phyloP scores from a whole-genome alignment of 2,113 vertebrate species.

The Scomber scombrus region DNA sequence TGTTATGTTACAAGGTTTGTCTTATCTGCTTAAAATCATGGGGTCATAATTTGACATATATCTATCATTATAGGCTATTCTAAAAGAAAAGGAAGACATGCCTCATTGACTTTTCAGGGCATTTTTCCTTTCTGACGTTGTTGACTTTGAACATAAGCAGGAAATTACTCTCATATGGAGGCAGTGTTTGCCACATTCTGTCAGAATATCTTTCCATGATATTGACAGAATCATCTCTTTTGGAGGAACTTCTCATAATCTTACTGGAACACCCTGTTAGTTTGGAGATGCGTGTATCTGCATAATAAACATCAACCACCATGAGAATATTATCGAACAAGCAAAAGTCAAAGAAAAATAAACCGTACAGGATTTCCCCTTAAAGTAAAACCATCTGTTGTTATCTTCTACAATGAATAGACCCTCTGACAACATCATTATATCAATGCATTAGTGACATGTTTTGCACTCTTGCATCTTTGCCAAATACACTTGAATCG shows the following conservation, averaged over 20 bases:
- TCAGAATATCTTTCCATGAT: conserved; percentile 58
- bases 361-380: conserved; percentile 68
- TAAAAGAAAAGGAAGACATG: conserved; percentile 39
- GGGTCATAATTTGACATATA: conserved; percentile 51
- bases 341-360: conserved; percentile 67
- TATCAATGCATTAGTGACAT: conserved; percentile 49
- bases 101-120: conserved; percentile 32
- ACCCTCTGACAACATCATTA: conserved; percentile 45
- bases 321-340: conserved; percentile 69
- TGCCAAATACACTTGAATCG: conserved; percentile 21
- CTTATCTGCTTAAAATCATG: conserved; percentile 40
- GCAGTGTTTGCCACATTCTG: conserved; percentile 55
- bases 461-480: conserved; percentile 36
- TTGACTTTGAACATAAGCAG: conserved; percentile 55
- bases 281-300: conserved; percentile 61
- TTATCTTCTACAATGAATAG: conserved; percentile 49
- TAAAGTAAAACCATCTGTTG: conserved; percentile 74
- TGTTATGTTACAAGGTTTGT: conserved; percentile 41
- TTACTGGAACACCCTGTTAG: conserved; percentile 48
- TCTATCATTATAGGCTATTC: conserved; percentile 40
- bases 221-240: conserved; percentile 69
- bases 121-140: conserved; percentile 54
- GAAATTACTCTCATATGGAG: conserved; percentile 73
- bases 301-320: conserved; percentile 71
- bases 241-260: conserved; percentile 53